Evolutionary conservation across 2,113 vertebrate genomes (phyloP).

Genomic region (Misgurnus anguillicaudatus): DNA sequence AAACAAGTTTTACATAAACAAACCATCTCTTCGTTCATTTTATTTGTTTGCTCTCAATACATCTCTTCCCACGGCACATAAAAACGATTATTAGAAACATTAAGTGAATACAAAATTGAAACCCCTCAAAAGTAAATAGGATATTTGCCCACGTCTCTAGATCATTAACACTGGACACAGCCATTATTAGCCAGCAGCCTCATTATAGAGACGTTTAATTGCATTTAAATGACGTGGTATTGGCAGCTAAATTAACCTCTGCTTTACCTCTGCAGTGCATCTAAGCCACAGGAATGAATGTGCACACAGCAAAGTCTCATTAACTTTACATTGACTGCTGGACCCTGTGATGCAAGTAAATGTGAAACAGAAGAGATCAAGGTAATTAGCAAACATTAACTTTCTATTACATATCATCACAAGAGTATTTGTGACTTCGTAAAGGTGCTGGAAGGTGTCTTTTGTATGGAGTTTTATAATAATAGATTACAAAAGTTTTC

Average conservation of each 20-base stretch:
- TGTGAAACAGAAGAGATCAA: constrained; percentile 31
- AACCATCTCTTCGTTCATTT: background rate
- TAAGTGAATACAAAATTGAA: background rate
- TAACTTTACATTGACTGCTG: constrained; percentile 31
- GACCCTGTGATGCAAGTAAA: constrained; percentile 35
- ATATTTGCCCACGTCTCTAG: constrained; percentile 9
- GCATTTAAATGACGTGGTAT: constrained; percentile 21
- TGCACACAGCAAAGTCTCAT: background rate
- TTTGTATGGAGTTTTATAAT: constrained; percentile 53
- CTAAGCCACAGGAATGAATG: background rate
- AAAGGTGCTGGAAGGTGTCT: constrained; percentile 55
- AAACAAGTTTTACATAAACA: background rate
- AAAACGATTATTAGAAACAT: background rate
- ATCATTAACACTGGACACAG: constrained; percentile 10
- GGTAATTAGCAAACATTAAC: constrained; percentile 57
- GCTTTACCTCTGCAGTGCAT: constrained; percentile 15
- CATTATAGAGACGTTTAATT: constrained; percentile 19
- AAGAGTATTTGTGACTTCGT: constrained; percentile 54
- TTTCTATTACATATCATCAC: constrained; percentile 66
- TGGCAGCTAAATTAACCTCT: constrained; percentile 16
- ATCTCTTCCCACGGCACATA: constrained; percentile 2
- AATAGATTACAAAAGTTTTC: constrained; percentile 39
- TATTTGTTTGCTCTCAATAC: constrained; percentile 16
- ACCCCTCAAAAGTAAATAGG: background rate
- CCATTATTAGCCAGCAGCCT: constrained; percentile 9